Percentiles rank a stretch among this genome's conserved stretches.
Conservation (phyloP, 2,888 invertebrate species). For the Drosophila prolongata region DNA sequence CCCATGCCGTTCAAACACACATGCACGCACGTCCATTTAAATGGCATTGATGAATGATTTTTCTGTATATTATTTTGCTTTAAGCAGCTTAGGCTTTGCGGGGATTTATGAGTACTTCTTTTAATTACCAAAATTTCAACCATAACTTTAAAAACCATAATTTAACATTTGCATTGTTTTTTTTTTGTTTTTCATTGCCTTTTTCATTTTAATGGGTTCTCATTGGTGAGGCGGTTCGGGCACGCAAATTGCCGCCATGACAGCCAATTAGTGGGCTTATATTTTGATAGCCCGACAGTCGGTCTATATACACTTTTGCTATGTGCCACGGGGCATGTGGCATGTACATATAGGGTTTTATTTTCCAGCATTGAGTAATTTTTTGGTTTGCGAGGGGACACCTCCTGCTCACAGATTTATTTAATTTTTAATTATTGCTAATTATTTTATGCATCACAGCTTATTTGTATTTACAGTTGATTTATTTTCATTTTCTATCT, state of each 20-base stretch:
- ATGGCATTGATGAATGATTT: constrained; percentile 30
- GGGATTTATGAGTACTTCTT: constrained; percentile 11
- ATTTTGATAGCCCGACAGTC: constrained; percentile 28
- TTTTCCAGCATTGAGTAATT: constrained; percentile 32
- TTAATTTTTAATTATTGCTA: constrained; percentile 36
- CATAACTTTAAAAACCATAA: constrained; percentile 46
- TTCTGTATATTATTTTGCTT: constrained; percentile 33
- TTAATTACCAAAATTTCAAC: constrained; percentile 39
- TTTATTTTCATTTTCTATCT: constrained; percentile 37
- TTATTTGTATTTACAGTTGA: constrained; percentile 39
- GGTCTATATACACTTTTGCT: constrained; percentile 5
- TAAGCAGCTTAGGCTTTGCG: constrained; percentile 64
- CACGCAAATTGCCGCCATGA: constrained; percentile 48
- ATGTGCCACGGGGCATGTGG: background rate
- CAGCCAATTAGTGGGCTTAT: constrained; percentile 57
- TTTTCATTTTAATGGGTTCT: constrained; percentile 35
- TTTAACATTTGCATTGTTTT: constrained; percentile 28
- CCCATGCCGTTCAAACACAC: constrained; percentile 21
- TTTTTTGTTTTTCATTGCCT: constrained; percentile 5
- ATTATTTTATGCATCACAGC: constrained; percentile 33
- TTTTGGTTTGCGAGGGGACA: constrained; percentile 9
- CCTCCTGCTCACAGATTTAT: constrained; percentile 15
- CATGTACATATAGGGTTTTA: constrained; percentile 12
- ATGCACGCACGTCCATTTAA: constrained; percentile 23
- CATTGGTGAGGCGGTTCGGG: constrained; percentile 14